Conservation (phyloP, 2,888 invertebrate genomes). For the Maniola hyperantus region DNA sequence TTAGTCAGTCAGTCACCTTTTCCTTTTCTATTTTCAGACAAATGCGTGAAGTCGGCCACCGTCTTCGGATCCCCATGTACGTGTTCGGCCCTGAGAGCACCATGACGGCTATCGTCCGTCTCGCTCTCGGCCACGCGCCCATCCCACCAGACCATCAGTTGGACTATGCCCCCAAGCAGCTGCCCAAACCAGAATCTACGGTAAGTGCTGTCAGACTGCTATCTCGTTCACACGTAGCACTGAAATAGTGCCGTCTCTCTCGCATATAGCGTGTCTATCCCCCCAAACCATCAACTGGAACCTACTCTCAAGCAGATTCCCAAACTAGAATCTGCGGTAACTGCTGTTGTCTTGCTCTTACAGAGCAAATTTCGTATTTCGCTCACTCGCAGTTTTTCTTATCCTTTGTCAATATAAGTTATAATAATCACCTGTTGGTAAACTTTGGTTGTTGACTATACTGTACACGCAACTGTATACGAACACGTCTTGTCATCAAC, state of each 20-base stretch:
- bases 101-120: constrained; percentile 99
- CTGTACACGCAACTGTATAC: no score
- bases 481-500: no score
- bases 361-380: no score
- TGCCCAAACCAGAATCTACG: constrained; percentile 56
- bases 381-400: no score
- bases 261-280: neutral
- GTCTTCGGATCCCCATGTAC: constrained; percentile 94
- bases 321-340: no score
- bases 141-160: constrained; percentile 88
- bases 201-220: neutral
- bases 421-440: no score
- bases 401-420: no score
- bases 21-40: constrained; percentile 83
- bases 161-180: constrained; percentile 76
- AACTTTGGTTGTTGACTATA: no score
- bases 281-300: neutral
- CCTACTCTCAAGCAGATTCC: no score
- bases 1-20: no score
- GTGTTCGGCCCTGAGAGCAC: constrained; percentile 99
- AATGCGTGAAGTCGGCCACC: constrained; percentile 94
- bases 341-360: no score
- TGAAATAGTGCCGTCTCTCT: neutral
- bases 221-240: neutral
- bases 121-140: constrained; percentile 95